These are phyloP conservation scores for Eulithis prunata DNA, from an alignment of 2,888 invertebrate species.

Conservation along the genomic window DNA sequence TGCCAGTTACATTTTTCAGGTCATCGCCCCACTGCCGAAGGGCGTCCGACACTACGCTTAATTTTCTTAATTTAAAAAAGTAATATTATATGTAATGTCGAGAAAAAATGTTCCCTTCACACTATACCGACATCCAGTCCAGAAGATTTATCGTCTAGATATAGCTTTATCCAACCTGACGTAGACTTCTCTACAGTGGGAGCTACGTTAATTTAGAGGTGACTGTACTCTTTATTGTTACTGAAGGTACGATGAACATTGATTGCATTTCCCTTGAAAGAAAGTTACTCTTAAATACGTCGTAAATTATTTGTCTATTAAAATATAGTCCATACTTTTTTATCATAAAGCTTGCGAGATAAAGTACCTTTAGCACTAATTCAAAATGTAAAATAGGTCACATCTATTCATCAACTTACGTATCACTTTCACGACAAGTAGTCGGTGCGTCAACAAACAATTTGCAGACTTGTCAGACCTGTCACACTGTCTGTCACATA, in stretches of 20 bases:
- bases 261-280: conserved; percentile 34
- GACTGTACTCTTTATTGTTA: conserved; percentile 42
- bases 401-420: background rate
- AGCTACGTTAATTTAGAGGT: conserved; percentile 31
- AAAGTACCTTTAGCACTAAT: conserved; percentile 6
- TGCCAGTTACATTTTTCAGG: too few species aligned
- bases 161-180: too few species aligned
- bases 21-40: too few species aligned
- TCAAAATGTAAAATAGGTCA: background rate
- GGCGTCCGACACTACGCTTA: too few species aligned
- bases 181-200: background rate
- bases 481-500: conserved; percentile 31
- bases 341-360: conserved; percentile 17
- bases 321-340: conserved; percentile 14
- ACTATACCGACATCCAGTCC: too few species aligned
- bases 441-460: conserved; percentile 34
- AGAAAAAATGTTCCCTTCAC: too few species aligned
- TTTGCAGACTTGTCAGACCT: conserved; percentile 16
- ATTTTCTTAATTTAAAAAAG: too few species aligned
- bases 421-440: conserved; percentile 38
- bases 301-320: conserved; percentile 24
- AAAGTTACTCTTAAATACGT: conserved; percentile 27
- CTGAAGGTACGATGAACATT: conserved; percentile 33
- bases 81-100: too few species aligned
- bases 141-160: too few species aligned